Evolutionary conservation across 2,113 vertebrate genomes (phyloP).

Genomic region (Litocranius walleri): DNA sequence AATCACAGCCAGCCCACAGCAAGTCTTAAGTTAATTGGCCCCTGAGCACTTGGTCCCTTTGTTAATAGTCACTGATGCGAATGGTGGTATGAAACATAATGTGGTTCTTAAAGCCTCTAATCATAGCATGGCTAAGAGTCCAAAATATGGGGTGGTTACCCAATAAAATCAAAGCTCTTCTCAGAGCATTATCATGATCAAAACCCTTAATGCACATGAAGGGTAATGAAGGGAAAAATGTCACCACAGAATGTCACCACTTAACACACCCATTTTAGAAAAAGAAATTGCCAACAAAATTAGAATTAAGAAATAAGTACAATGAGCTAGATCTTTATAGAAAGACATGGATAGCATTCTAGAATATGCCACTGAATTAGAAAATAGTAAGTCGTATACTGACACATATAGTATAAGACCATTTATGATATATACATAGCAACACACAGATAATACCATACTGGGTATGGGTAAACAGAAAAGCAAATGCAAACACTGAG

Average conservation of each 20-base stretch:
- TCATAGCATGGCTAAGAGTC: conserved; percentile 8
- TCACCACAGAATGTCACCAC: neutral
- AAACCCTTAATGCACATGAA: neutral
- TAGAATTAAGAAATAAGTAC: conserved; percentile 9
- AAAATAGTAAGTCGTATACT: neutral
- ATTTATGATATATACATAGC: neutral
- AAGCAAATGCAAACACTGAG: conserved; percentile 1
- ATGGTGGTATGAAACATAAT: neutral
- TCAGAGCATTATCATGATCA: neutral
- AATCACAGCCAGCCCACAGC: neutral
- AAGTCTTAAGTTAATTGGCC: conserved; percentile 28
- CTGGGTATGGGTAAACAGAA: conserved; percentile 3
- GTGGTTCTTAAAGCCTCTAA: conserved; percentile 42
- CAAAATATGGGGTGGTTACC: conserved; percentile 34
- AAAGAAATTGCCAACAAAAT: conserved; percentile 41
- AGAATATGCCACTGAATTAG: neutral
- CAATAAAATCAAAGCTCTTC: conserved; percentile 39
- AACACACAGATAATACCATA: neutral
- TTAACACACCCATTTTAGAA: neutral
- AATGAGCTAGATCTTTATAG: conserved; percentile 12
- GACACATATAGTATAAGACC: neutral
- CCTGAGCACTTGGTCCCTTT: neutral
- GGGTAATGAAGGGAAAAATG: neutral
- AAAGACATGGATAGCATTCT: neutral
- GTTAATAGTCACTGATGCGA: neutral